Percentiles rank a stretch among this genome's conserved stretches.
Conservation (phyloP, 2,888 invertebrate genomes). For the Nezara viridula region DNA sequence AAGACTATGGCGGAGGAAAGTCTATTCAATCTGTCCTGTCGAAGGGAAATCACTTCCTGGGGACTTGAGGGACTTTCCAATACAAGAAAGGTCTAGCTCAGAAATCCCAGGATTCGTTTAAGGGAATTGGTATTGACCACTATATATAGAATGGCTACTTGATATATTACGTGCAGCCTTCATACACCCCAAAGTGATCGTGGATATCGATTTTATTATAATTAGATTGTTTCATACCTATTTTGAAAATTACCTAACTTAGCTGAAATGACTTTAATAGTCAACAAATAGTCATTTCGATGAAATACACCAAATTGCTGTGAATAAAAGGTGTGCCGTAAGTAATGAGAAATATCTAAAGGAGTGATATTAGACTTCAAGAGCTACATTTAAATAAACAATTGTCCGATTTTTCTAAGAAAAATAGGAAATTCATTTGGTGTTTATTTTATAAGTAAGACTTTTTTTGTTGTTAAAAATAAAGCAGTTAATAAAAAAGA, state of each 20-base stretch:
- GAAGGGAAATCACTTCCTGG: constrained; percentile 12
- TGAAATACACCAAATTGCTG: neutral
- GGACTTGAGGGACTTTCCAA: neutral
- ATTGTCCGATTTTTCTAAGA: too few species aligned
- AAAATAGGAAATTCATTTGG: too few species aligned
- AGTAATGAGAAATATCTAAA: too few species aligned
- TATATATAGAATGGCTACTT: neutral
- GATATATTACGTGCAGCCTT: neutral
- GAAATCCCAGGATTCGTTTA: neutral
- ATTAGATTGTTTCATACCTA: neutral
- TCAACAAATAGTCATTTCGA: neutral
- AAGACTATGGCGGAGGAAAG: neutral
- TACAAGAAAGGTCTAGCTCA: neutral
- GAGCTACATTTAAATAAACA: too few species aligned
- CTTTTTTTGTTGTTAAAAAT: too few species aligned
- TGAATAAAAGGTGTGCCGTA: too few species aligned
- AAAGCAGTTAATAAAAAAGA: too few species aligned
- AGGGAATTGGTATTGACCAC: neutral
- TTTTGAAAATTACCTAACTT: neutral
- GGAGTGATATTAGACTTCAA: too few species aligned
- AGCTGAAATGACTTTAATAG: neutral
- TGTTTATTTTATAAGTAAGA: too few species aligned
- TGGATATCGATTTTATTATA: neutral
- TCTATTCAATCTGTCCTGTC: neutral
- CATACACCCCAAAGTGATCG: neutral